These are phyloP conservation scores for Rachycentron canadum DNA, from an alignment of 2,797 vertebrate species.

Conservation along the genomic window DNA sequence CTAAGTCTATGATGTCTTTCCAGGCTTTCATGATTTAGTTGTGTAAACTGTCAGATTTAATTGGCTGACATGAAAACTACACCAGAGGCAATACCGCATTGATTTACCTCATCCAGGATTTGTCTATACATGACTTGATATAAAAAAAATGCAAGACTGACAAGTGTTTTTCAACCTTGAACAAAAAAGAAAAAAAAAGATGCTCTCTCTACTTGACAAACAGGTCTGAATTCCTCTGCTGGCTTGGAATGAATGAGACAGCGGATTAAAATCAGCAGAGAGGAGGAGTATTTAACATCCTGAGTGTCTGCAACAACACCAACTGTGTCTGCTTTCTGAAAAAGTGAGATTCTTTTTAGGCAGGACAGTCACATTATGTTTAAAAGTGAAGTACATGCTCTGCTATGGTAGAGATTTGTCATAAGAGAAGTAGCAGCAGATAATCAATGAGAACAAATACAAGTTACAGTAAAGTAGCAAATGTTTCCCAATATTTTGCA, in stretches of 20 bases:
- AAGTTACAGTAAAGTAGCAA: neutral
- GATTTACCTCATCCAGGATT: conserved; percentile 32
- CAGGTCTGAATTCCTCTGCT: conserved; percentile 47
- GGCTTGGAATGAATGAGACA: conserved; percentile 14
- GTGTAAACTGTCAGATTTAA: conserved; percentile 62
- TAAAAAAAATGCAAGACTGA: conserved; percentile 9
- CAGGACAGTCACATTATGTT: neutral
- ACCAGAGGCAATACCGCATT: conserved; percentile 24
- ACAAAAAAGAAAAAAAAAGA: neutral
- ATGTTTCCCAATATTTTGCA: neutral
- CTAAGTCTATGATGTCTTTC: conserved; percentile 14
- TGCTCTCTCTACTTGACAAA: conserved; percentile 14
- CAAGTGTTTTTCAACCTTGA: conserved; percentile 11
- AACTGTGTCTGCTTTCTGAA: neutral
- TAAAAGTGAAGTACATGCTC: neutral
- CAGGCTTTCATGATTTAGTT: conserved; percentile 19
- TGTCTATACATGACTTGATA: conserved; percentile 43
- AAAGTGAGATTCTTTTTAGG: too few species aligned
- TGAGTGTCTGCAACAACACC: conserved; percentile 22
- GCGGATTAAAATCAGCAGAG: conserved; percentile 25
- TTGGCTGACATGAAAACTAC: conserved; percentile 16
- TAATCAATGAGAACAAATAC: neutral
- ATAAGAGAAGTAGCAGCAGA: neutral
- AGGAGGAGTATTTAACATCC: neutral
- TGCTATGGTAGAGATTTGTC: neutral